Base-by-base conservation (phyloP, 2,113 vertebrate genomes). In the Malaclemys terrapin region DNA sequence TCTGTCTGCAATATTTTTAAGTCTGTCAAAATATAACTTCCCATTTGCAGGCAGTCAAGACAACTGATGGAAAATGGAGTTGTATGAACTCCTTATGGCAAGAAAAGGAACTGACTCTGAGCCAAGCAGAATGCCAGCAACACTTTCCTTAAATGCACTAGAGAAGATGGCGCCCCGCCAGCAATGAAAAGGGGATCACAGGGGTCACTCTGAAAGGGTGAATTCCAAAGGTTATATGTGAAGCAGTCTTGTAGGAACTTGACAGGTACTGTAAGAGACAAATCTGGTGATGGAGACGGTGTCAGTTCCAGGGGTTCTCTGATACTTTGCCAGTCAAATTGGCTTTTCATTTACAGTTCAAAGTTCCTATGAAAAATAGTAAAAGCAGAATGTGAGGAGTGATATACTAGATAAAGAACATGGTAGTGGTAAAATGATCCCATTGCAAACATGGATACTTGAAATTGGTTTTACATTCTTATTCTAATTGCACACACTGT, bases 41-140 rank as follows among this genome's bases (percentile, higher is more conserved):
- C 82, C 90, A 65, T 31, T 85, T 65, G 93, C 52, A 90, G 87
- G 31, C 92, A 93, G 94, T 92, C 89, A 47, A 87, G 81, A 59
- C 78, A 85, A 50, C 22, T 0, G 16, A 52, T 6, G 52, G 86
- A 52, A 90, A 92, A 91, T 7, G 87, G 93, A 84, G 80, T 52
- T 27, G 82, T 29, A 87, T 50, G 88, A 57, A 1, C 13, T n/a
- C 42, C 17, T 45, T 81, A 90, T 72, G 94, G 96, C 47, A 91
- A 91, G 93, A 85, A 91, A 96, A 97, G 86, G 87, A 76, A 87
- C 29, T 29, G 42, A 92, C 50, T 76, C 80, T 5, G 6, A 80
- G 90, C 95, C 96, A 97, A 97, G 45, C 79, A 82, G 27, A 53
- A 81, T 96, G 95, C 89, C 93, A 88, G 87, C 69, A 91, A 93